Evolutionary conservation across 2,797 vertebrate genomes (phyloP).

Genomic region (Cryptoblepharus egeriae): DNA sequence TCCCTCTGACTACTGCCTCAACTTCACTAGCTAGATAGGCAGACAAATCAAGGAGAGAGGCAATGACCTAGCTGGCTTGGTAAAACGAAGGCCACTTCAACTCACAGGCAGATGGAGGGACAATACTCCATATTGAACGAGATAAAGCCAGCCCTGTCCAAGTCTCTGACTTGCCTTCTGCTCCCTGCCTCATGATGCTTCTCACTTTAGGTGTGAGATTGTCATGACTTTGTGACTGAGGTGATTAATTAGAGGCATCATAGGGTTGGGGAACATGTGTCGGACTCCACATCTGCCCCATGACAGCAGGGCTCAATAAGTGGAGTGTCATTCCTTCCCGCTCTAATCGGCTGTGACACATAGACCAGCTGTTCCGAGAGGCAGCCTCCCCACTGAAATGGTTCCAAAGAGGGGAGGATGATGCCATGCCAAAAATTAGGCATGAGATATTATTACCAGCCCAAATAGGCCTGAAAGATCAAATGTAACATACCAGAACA

Average conservation of each 20-base stretch:
- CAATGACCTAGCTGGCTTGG: not conserved
- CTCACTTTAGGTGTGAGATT: not conserved
- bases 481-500: not conserved
- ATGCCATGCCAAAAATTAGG: not conserved
- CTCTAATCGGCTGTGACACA: constrained; percentile 74
- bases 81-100: not conserved
- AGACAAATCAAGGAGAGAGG: not conserved
- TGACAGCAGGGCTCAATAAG: constrained; percentile 63
- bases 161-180: constrained; percentile 21
- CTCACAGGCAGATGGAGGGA: not conserved
- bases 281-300: constrained; percentile 73
- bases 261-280: constrained; percentile 40
- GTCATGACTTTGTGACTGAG: constrained; percentile 44
- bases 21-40: not conserved
- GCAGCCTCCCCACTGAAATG: not conserved
- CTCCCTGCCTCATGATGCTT: not conserved
- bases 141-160: not conserved
- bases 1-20: not conserved
- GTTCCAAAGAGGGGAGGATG: not conserved
- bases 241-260: constrained; percentile 74
- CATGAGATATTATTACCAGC: not conserved
- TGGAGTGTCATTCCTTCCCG: constrained; percentile 69
- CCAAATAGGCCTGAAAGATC: not conserved
- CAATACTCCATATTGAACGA: not conserved
- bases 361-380: constrained; percentile 71